Base-by-base conservation (phyloP, 2,797 vertebrate species). In the Cryptoblepharus egeriae region DNA sequence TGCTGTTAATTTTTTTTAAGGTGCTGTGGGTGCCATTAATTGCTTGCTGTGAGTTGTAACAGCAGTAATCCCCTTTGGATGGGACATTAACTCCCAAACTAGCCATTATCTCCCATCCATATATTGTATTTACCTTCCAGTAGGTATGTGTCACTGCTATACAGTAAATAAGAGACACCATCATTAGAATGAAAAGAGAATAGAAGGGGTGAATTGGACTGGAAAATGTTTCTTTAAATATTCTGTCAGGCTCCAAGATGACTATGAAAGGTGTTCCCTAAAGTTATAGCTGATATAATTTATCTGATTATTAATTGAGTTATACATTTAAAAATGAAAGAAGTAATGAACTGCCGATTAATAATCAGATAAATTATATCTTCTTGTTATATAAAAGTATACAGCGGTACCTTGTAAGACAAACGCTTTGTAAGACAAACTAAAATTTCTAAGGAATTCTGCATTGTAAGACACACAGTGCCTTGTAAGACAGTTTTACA, bases 31-130 rank as follows among this genome's bases (percentile, higher is more conserved):
- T 91, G 81, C 90, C 75, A 73, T 88, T 92, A 92, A 90, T 91
- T 90, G 90, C 88, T 92, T 84, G 73, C 84, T 84, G 77, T 82
- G 81, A 84, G 84, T 90, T 89, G 87, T 87, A 88, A 87, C 75
- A 88, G 72, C 83, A 87, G 18, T 35, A 67, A 67, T 85, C 67
- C 78, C 84, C 88, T 92, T 70, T 0, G 0, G 82, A 85, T 90
- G 88, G 88, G 77, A 82, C 86, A 88, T 79, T 78, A 87, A 83
- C 83, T 90, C 90, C 84, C 61, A 91, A 91, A 80, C 75, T 83
- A 82, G 35, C 82, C 76, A 85, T 91, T 85, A 82, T 81, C 42
- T 85, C 82, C 83, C 76, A 72, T 75, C 77, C 45, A 60, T 76
- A 58, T 77, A 80, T 72, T 91, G 83, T 89, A 83, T 88, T 91